These are phyloP conservation scores for Luehdorfia chinensis DNA, from an alignment of 1,140 invertebrate species.

Conservation along the genomic window DNA sequence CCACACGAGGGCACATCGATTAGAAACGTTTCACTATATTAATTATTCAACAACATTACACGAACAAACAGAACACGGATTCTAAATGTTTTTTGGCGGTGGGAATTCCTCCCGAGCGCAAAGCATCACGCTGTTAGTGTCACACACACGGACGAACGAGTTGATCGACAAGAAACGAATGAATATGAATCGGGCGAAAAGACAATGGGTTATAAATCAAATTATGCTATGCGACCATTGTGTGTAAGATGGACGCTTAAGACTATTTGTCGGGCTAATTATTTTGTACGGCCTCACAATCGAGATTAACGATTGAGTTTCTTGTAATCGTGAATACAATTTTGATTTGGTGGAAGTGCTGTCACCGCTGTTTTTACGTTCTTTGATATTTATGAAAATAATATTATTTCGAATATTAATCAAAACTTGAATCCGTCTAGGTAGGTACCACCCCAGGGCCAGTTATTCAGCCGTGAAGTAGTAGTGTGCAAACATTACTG, in stretches of 20 bases:
- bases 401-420: too few species aligned
- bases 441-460: too few species aligned
- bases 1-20: too few species aligned
- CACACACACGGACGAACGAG: slow-evolving; percentile 24
- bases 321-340: background rate
- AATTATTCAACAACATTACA: slow-evolving; percentile 6
- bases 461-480: too few species aligned
- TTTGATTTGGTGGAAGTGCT: background rate
- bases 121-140: slow-evolving; percentile 35
- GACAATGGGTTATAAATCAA: slow-evolving; percentile 10
- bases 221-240: background rate
- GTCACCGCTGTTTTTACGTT: too few species aligned
- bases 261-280: slow-evolving; percentile 9
- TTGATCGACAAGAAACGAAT: slow-evolving; percentile 31
- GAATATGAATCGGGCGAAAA: slow-evolving; percentile 21
- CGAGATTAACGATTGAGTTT: background rate
- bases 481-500: too few species aligned
- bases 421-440: too few species aligned
- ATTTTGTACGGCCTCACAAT: slow-evolving; percentile 5
- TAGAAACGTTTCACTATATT: background rate
- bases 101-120: slow-evolving; percentile 26
- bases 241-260: background rate
- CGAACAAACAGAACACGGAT: slow-evolving; percentile 4
- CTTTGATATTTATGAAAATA: background rate
- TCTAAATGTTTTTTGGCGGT: slow-evolving; percentile 13